A percentile compares a stretch with the other conserved stretches of the same genome.
These are phyloP conservation scores for Dicyrtoma fusca DNA, from an alignment of 2,888 invertebrate species.

Conservation along the genomic window DNA sequence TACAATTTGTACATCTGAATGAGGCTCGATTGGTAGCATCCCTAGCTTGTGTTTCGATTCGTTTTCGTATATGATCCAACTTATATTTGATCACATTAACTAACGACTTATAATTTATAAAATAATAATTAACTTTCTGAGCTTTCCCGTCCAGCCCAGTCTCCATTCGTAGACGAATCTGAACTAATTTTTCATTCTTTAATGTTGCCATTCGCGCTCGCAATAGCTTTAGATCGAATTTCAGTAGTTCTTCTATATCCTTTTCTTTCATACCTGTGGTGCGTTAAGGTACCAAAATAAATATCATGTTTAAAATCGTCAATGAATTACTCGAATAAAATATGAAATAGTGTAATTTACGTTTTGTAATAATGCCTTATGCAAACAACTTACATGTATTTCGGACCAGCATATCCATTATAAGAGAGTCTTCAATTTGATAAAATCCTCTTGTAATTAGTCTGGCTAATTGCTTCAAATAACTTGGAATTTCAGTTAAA, in stretches of 20 bases:
- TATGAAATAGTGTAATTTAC: too few species aligned
- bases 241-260: constrained; percentile 77
- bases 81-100: constrained; percentile 98
- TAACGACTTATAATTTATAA: constrained; percentile 83
- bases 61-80: constrained; percentile 90
- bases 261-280: constrained; percentile 63
- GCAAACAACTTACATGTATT: constrained; percentile 76
- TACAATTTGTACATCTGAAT: constrained; percentile 88
- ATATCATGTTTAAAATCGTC: constrained; percentile 4
- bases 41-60: constrained; percentile 92
- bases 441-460: constrained; percentile 93
- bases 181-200: constrained; percentile 90
- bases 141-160: constrained; percentile 93
- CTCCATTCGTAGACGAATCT: constrained; percentile 90
- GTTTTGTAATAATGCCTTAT: too few species aligned
- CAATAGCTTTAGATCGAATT: constrained; percentile 92
- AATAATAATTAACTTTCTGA: constrained; percentile 95
- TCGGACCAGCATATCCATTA: constrained; percentile 92
- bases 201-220: constrained; percentile 82
- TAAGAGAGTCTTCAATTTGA: constrained; percentile 87
- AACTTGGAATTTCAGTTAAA: constrained; percentile 80
- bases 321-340: too few species aligned
- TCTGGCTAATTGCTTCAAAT: constrained; percentile 81
- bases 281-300: too few species aligned
- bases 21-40: constrained; percentile 94